Base-by-base conservation (phyloP, 2,888 invertebrate genomes). In the Pseudococcus jackbeardsleyi region DNA sequence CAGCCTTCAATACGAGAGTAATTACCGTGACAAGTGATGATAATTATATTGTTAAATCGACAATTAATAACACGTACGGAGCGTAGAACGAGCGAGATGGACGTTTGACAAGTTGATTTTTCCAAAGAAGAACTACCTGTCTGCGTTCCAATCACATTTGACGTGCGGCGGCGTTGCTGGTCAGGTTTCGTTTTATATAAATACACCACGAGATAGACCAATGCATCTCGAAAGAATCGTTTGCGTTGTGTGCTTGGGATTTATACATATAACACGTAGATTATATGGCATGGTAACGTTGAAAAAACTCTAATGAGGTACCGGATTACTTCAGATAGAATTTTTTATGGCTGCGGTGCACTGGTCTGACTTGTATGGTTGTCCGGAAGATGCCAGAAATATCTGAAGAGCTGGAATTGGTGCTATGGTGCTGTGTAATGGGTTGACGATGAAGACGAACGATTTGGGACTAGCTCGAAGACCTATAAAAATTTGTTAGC, bases 41-140 rank as follows among this genome's bases (percentile, higher is more conserved):
- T 86, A 86, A 86, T 86, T 86, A 86, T 86, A 86, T 86, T 86
- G 86, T 86, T 86, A 86, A 86, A 86, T 86, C 86, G 86, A 46
- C 68, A 86, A 86, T 86, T 86, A 86, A 86, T 86, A 86, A 86
- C 64, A 42, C 86, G 64, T 42, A 68, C 86, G 46, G 12, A 68
- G 17, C 26, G 6, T 26, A 19, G 68, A 68, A 26, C 26, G 17
- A 33, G 72, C 6, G 17, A 72, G 33, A 72, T 72, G 33, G 72
- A 72, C 72, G 64, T 59, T 59, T 85, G 85, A 50, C 86, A 46
- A 33, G 64, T 86, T 86, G 86, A 86, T 86, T 86, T 22, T 86
- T 82, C 79, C 2, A 82, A 64, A 68, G 19, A 86, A 86, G 42
- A 68, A 86, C 86, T 86, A 86, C 68, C 68, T 86, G 86, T 86